Evolutionary conservation across 2,797 vertebrate species (phyloP), one percentile per base, ranked within the genome.

Genomic region (Thripadectes ignobilis): DNA sequence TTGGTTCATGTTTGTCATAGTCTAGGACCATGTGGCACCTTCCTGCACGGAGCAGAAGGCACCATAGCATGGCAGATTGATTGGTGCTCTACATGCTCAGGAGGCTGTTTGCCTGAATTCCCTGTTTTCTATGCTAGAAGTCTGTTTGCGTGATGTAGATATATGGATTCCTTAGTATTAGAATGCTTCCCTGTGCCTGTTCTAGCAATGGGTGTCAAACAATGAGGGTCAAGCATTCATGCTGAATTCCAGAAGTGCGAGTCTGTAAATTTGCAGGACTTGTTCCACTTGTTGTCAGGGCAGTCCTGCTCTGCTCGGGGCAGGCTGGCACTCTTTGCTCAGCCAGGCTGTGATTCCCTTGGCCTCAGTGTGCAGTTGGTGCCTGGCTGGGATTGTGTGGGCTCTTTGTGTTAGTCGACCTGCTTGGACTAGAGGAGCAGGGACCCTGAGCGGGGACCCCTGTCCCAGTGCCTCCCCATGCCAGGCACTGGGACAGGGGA

Each of bases 81-180:
- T 45, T 2, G 2, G 30, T 89, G 41, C 65, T 22, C 10, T 59
- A 3, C 1, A 0, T 76, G 14, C 12, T 55, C 0, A 0, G 46
- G 24, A 79, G 59, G 45, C 67, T 73, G 1, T 88, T 85, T 88
- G 36, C 45, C 59, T 63, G 17, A 71, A 52, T 85, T 91, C 73
- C 16, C 36, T 74, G 38, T 58, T 74, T 80, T 51, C 18, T 88
- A 49, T 39, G 76, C 63, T 77, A 12, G 59, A 77, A 77, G 15
- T 85, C 62, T 5, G 6, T 85, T 68, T 2, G 14, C 12, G 2
- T 77, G 43, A 32, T 2, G 1, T 39, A 61, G 52, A 22, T 77
- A 13, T 0, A 3, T 3, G 2, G 30, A 41, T 81, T 92, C 39
- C 29, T 92, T 83, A 93, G 78, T 32, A 61, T 83, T 75, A 82